Conservation (phyloP, 1,140 invertebrate genomes). For the Aphelinus certus region DNA sequence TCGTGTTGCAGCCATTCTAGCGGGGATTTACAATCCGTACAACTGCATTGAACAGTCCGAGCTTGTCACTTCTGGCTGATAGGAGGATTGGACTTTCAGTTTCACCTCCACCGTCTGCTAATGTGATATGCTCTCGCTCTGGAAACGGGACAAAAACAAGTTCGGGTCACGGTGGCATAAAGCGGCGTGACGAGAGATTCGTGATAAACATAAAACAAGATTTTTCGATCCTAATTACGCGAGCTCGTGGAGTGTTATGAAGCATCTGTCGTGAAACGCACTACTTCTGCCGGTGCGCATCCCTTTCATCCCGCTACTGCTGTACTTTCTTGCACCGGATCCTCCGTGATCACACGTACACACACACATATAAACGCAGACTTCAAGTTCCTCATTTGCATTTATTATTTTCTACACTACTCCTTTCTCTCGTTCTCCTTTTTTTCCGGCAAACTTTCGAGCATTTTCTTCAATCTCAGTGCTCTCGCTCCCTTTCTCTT, state of each 20-base stretch:
- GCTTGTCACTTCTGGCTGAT: too few relatives aligned
- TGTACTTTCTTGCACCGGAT: not conserved
- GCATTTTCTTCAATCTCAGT: constrained; percentile 6
- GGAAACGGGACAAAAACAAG: too few relatives aligned
- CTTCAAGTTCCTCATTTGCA: constrained; percentile 31
- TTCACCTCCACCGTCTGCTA: too few relatives aligned
- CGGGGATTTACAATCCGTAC: too few relatives aligned
- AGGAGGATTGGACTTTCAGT: too few relatives aligned
- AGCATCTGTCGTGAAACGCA: not conserved
- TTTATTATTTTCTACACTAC: constrained; percentile 29
- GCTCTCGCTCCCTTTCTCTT: constrained; percentile 6
- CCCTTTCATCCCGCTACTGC: constrained; percentile 11
- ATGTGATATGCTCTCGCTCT: too few relatives aligned
- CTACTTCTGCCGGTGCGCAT: not conserved
- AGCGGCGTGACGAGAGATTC: too few relatives aligned
- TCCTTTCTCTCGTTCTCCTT: not conserved
- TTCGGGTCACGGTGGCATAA: too few relatives aligned
- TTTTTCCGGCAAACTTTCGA: not conserved
- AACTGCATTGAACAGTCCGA: too few relatives aligned
- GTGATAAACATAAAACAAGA: too few relatives aligned
- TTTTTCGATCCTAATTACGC: too few relatives aligned
- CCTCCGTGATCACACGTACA: not conserved
- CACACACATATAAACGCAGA: constrained; percentile 16
- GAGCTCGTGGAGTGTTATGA: constrained; percentile 1
- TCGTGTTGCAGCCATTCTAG: too few relatives aligned